Conservation (phyloP, 1,140 invertebrate genomes). For the Drosophila pseudoananassae region DNA sequence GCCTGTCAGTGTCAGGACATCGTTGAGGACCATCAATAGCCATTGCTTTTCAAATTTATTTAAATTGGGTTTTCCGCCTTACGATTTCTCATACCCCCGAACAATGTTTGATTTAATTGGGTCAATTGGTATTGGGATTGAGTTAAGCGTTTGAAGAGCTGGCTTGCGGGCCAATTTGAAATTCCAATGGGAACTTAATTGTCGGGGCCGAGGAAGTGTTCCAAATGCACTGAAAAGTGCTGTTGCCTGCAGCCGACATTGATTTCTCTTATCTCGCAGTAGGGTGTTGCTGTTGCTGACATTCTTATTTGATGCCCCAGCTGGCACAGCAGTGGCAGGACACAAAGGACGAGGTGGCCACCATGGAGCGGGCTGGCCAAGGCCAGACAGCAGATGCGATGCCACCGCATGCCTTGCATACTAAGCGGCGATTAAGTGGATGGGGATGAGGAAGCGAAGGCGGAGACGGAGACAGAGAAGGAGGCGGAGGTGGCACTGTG, state of each 20-base stretch:
- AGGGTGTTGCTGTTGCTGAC: constrained; percentile 32
- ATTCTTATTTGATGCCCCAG: constrained; percentile 56
- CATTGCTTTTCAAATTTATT: constrained; percentile 55
- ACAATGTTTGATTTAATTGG: constrained; percentile 58
- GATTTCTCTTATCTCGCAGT: constrained; percentile 64
- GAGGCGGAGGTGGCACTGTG: no score
- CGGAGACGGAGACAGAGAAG: no score
- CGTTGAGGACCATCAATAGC: constrained; percentile 14
- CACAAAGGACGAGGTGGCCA: not conserved
- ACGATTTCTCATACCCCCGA: constrained; percentile 5
- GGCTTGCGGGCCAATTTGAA: constrained; percentile 20
- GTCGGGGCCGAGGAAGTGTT: constrained; percentile 12
- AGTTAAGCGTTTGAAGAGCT: constrained; percentile 25
- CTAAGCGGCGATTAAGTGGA: constrained; percentile 71
- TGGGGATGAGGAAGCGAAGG: constrained; percentile 2
- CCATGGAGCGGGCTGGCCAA: constrained; percentile 47
- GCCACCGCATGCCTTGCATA: constrained; percentile 69
- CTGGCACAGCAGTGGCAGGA: constrained; percentile 27
- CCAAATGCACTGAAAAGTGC: constrained; percentile 23
- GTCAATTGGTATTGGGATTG: constrained; percentile 43
- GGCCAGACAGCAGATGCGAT: constrained; percentile 41
- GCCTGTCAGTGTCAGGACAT: constrained; percentile 33
- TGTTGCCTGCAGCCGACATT: constrained; percentile 54
- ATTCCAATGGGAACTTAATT: constrained; percentile 43
- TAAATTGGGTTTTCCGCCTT: constrained; percentile 39